Conservation (phyloP, 1,140 invertebrate species). For the silkworm (Bombyx mori) region DNA sequence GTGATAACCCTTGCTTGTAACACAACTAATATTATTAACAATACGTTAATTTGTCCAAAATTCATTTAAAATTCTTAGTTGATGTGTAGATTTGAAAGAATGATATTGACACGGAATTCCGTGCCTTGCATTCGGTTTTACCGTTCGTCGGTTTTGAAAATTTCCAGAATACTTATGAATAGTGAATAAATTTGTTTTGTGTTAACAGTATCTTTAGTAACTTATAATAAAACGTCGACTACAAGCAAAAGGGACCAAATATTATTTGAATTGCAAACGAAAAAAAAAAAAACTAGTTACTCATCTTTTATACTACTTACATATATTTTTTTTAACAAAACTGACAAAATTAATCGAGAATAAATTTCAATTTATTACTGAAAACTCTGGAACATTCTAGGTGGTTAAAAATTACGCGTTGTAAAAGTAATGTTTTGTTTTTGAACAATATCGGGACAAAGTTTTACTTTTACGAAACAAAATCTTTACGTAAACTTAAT, state of each 20-base stretch:
- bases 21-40: slow-evolving; percentile 67
- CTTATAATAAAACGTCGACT: slow-evolving; percentile 47
- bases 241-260: slow-evolving; percentile 70
- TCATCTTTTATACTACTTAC: slow-evolving; percentile 18
- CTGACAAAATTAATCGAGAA: slow-evolving; percentile 44
- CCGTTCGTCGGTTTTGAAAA: slow-evolving; percentile 30
- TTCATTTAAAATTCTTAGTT: slow-evolving; percentile 11
- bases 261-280: slow-evolving; percentile 37
- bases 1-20: slow-evolving; percentile 71
- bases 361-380: slow-evolving; percentile 21
- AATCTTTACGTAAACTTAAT: slow-evolving; percentile 44
- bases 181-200: slow-evolving; percentile 34
- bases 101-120: slow-evolving; percentile 14
- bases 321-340: slow-evolving; percentile 50
- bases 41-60: slow-evolving; percentile 31
- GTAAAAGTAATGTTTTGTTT: slow-evolving; percentile 33
- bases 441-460: too few relatives aligned
- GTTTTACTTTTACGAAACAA: too few relatives aligned
- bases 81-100: slow-evolving; percentile 18
- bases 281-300: slow-evolving; percentile 18
- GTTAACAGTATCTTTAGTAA: slow-evolving; percentile 48
- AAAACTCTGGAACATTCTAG: slow-evolving; percentile 45
- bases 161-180: slow-evolving; percentile 43
- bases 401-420: slow-evolving; percentile 37
- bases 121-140: slow-evolving; percentile 38